Base-by-base conservation (phyloP, 2,113 vertebrate genomes). In the Paracanthobrama guichenoti region DNA sequence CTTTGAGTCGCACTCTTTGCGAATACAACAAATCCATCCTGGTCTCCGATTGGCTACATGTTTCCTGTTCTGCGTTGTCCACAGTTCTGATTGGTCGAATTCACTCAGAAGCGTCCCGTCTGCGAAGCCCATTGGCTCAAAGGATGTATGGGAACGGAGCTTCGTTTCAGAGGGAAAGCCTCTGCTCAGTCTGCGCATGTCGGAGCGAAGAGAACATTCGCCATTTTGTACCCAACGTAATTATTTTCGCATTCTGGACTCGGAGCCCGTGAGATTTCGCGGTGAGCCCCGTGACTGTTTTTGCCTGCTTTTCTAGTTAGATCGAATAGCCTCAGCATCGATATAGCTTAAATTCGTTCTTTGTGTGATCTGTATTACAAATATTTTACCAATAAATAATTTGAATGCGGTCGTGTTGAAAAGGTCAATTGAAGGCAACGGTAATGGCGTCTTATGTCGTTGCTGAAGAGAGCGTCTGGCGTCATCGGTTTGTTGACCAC, bases 101-200 rank as follows among this genome's bases (percentile, higher is more conserved):
- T 13, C 20, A 73, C 44, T 74, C 46, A 7, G 64, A 91, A 85
- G 90, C 82, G 87, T 73, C 87, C 89, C 71, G 20, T 3, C 16
- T 78, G 79, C 55, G 39, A 16, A 55, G 73, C 2, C 53, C 85
- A 95, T 94, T 92, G 91, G 92, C 80, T 85, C 57, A 83, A 72
- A 88, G 82, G 89, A 93, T 90, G 92, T 90, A 86, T 91, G 86
- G 93, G 90, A 93, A 93, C 90, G 90, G 91, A 90, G n/a, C 87
- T 88, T 85, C 89, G 77, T 86, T 86, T 82, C 82, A 83, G 71
- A 78, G 80, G 71, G 87, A 69, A 80, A 88, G 28, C 24, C n/a
- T 39, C 50, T 39, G 11, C 55, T 44, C 79, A 50, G 81, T 84
- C 81, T 91, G 91, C 91, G 91, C 91, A 90, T 88, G 91, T 89